Evolutionary conservation across 2,888 invertebrate species (phyloP), one percentile per base, ranked within the genome.

Genomic region (Sesia apiformis): DNA sequence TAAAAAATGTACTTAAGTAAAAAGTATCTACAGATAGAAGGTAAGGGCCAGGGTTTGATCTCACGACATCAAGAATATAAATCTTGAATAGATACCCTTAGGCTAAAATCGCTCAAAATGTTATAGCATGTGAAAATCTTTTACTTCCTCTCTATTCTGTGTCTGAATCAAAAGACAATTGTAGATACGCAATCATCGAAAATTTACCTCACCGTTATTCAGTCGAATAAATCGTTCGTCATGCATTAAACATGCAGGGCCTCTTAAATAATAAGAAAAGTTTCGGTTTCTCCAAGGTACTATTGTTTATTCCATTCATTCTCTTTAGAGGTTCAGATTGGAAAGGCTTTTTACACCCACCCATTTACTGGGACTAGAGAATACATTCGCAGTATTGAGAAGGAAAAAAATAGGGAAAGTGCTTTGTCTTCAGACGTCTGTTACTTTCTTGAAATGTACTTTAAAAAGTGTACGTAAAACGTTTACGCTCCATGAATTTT

Each of bases 191-290:
- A 23, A 23, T 23, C 23, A 23, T 46, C 46, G 46, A 46, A 46
- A 46, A 46, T 46, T 46, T n/a, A 46, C 46, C 46, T 46, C 5
- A 23, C 23, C 73, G 73, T 81, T 78, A 79, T 78, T 78, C 78
- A 70, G 70, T 69, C 67, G 76, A 75, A 81, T 81, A 85, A 82
- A 84, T 83, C 77, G 70, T 69, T 67, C 61, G 68, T 81, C 82
- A 85, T 87, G 80, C 77, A 88, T 87, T 84, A 87, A 83, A 84
- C 86, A 87, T 86, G 65, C 67, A 65, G 64, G 70, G 65, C 74
- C 78, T 79, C 82, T 81, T 86, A 83, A 87, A 87, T 86, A 85
- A 87, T 87, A 86, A 83, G 81, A 78, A 81, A 81, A 78, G 69
- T 79, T 80, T 76, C 67, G 69, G 66, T 65, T 68, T 60, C 72